phyloP scores from a whole-genome alignment of 2,113 vertebrate species.

The Myocastor coypus region DNA sequence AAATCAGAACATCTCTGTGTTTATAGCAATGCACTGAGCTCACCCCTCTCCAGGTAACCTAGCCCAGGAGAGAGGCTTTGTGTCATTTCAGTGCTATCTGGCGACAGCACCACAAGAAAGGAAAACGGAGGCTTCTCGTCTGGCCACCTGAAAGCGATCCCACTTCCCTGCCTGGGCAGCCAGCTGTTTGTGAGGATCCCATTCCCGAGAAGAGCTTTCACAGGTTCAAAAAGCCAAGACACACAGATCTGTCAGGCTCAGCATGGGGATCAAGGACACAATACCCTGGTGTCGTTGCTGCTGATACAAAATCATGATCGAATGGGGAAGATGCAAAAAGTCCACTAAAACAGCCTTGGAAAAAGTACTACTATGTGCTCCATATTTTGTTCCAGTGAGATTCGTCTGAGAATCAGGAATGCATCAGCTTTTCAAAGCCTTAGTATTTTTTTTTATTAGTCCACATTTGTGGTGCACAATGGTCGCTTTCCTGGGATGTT shows the following conservation, averaged over 20 bases:
- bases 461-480: neutral
- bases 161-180: constrained; percentile 14
- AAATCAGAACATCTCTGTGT: constrained; percentile 74
- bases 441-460: neutral
- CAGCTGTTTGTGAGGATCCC: constrained; percentile 63
- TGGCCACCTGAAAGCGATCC: constrained; percentile 59
- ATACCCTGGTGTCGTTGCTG: neutral
- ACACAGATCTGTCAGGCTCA: neutral
- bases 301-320: neutral
- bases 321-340: neutral
- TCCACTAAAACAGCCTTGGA: neutral
- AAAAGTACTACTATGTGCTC: rapidly evolving
- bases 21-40: constrained; percentile 72
- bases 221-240: constrained; percentile 32
- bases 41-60: constrained; percentile 65
- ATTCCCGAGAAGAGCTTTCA: constrained; percentile 61
- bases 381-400: neutral
- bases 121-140: constrained; percentile 62
- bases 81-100: constrained; percentile 54
- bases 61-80: constrained; percentile 59
- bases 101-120: neutral
- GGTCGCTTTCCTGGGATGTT: neutral
- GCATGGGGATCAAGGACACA: constrained; percentile 28
- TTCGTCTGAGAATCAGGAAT: neutral
- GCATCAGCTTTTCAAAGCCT: neutral